These are phyloP conservation scores for Synergus umbraculus DNA, from an alignment of 2,888 invertebrate species.

Conservation along the genomic window DNA sequence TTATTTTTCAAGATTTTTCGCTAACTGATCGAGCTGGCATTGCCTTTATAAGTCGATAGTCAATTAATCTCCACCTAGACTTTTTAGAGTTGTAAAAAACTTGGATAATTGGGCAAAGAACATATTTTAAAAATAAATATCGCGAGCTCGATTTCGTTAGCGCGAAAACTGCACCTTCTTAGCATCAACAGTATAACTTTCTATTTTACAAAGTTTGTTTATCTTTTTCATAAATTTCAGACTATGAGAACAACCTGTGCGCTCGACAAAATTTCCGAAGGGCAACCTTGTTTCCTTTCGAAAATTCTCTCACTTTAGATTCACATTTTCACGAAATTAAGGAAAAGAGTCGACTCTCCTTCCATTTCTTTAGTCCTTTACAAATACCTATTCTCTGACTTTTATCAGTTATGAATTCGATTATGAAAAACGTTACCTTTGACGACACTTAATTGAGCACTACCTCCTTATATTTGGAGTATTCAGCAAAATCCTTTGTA, in stretches of 20 bases:
- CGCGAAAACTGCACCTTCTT: background rate
- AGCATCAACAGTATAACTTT: constrained; percentile 6
- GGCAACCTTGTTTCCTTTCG: background rate
- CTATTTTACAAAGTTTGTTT: constrained; percentile 17
- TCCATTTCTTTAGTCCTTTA: constrained; percentile 1
- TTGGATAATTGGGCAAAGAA: background rate
- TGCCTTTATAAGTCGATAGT: background rate
- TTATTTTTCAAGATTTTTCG: background rate
- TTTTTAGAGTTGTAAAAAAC: background rate
- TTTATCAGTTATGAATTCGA: background rate
- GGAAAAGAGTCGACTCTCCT: background rate
- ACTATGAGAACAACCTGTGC: constrained; percentile 36
- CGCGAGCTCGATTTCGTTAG: constrained; percentile 2
- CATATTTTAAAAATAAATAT: background rate
- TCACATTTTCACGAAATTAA: background rate
- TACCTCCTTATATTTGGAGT: background rate
- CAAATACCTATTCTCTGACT: background rate
- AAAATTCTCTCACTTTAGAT: constrained; percentile 8
- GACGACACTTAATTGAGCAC: constrained; percentile 36
- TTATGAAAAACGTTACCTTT: constrained; percentile 25
- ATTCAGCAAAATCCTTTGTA: constrained; percentile 14
- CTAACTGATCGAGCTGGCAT: background rate
- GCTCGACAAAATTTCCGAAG: constrained; percentile 21
- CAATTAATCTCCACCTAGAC: too few species aligned
- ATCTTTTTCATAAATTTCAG: constrained; percentile 15